These are phyloP conservation scores for Tinamus guttatus DNA, from an alignment of 2,113 vertebrate species.

Conservation along the genomic window DNA sequence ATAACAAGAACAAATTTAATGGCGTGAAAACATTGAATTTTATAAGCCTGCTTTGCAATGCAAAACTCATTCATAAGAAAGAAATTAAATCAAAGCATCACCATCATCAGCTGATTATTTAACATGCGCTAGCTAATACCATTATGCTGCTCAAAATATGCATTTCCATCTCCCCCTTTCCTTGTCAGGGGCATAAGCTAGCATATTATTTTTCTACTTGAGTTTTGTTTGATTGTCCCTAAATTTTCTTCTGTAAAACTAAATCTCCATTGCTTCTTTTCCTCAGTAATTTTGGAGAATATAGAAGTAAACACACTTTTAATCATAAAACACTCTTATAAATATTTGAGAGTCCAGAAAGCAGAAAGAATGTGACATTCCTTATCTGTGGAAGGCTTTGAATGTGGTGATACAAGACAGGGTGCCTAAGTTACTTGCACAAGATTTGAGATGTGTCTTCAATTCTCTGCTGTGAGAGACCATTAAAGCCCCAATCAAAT, in stretches of 20 bases:
- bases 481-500: not conserved
- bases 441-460: not conserved
- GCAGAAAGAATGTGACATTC: not conserved
- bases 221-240: conserved; percentile 28
- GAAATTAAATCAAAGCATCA: conserved; percentile 11
- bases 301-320: not conserved
- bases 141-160: conserved; percentile 14
- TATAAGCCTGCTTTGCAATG: conserved; percentile 39
- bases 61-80: conserved; percentile 30
- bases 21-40: not conserved
- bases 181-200: conserved; percentile 1
- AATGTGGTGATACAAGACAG: not conserved
- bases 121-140: conserved; percentile 26
- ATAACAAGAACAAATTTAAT: not conserved
- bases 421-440: not conserved
- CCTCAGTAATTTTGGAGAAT: not conserved
- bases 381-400: not conserved
- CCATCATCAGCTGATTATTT: conserved; percentile 25
- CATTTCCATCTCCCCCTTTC: not conserved
- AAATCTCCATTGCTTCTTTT: not conserved
- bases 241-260: not conserved
- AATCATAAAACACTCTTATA: not conserved
- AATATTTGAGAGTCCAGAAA: not conserved
- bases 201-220: conserved; percentile 49
- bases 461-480: not conserved